These are phyloP conservation scores for Clarias magur DNA, from an alignment of 2,113 vertebrate species.

Conservation along the genomic window DNA sequence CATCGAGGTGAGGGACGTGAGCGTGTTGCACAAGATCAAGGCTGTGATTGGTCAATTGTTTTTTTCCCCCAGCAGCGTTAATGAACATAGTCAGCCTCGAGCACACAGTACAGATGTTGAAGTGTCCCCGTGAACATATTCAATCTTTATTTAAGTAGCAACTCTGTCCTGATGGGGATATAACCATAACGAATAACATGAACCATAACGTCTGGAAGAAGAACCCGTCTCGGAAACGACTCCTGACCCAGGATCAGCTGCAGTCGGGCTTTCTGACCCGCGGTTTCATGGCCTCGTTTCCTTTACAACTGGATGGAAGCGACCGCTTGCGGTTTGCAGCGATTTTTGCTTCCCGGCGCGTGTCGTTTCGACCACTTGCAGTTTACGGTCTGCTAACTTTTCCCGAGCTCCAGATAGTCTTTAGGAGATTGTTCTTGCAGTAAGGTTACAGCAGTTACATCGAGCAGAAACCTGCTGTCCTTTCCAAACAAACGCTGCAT, in stretches of 20 bases:
- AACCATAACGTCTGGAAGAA: too few species aligned
- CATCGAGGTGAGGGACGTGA: neutral
- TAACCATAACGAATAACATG: neutral
- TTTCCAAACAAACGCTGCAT: constrained; percentile 10
- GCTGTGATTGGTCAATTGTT: neutral
- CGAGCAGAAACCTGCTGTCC: constrained; percentile 17
- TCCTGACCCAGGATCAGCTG: neutral
- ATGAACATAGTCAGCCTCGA: neutral
- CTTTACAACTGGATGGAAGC: constrained; percentile 7
- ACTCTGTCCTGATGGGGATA: neutral
- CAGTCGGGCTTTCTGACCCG: neutral
- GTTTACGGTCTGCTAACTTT: constrained; percentile 33
- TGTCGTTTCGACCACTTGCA: constrained; percentile 6
- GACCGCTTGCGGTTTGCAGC: neutral
- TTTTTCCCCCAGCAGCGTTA: neutral
- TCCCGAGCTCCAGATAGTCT: constrained; percentile 3
- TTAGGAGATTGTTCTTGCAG: constrained; percentile 13
- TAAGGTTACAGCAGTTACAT: neutral
- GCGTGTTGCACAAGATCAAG: neutral
- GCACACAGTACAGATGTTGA: neutral
- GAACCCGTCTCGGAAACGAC: neutral
- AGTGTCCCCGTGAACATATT: neutral
- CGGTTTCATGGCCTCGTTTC: neutral
- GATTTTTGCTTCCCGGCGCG: constrained; percentile 13
- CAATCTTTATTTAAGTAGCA: neutral